A percentile compares a stretch with the other conserved stretches of the same genome.
Evolutionary conservation across 2,113 vertebrate genomes (phyloP).

Genomic region (Mesitornis unicolor): DNA sequence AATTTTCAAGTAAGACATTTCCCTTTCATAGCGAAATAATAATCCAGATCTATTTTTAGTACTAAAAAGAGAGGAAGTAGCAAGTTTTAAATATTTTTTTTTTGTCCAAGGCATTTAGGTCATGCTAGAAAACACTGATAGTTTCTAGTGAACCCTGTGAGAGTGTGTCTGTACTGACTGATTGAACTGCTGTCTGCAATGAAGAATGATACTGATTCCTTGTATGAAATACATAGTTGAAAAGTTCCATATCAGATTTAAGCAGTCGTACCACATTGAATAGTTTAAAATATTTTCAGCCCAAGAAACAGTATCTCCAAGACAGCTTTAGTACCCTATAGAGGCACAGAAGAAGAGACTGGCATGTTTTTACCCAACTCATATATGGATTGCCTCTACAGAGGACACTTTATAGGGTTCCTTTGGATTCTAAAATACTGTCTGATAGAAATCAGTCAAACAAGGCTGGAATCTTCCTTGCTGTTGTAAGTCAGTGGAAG

Average conservation of each 20-base stretch:
- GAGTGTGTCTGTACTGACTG: not conserved
- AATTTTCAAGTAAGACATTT: not conserved
- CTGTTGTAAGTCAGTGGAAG: not conserved
- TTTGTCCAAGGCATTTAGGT: not conserved
- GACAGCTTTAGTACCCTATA: not conserved
- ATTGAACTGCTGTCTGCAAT: not conserved
- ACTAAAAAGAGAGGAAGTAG: not conserved
- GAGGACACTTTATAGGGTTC: not conserved
- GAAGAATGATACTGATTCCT: not conserved
- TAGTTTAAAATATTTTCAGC: not conserved
- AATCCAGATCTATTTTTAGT: not conserved
- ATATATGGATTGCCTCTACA: not conserved
- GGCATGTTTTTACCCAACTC: not conserved
- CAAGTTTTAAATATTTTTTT: not conserved
- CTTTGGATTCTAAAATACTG: not conserved
- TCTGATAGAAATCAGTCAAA: not conserved
- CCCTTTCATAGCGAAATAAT: not conserved
- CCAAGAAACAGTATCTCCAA: not conserved
- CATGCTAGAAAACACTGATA: not conserved
- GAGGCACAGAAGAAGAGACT: not conserved
- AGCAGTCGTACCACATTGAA: not conserved
- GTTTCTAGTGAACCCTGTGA: not conserved
- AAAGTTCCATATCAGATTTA: not conserved
- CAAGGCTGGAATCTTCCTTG: not conserved
- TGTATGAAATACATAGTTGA: not conserved